Conservation (phyloP, 2,113 vertebrate genomes). For the Polypterus senegalus region DNA sequence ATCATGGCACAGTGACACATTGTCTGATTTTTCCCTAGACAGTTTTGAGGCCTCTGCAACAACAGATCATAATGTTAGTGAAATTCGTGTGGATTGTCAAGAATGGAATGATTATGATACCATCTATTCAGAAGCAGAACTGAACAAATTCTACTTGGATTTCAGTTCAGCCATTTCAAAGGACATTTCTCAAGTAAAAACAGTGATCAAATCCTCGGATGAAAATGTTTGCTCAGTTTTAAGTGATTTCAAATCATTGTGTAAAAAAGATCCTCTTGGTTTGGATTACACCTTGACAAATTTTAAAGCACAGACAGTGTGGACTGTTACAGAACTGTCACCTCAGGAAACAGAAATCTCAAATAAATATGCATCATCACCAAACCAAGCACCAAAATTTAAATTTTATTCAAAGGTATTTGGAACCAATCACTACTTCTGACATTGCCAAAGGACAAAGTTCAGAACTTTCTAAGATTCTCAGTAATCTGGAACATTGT, state of each 20-base stretch:
- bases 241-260: constrained; percentile 13
- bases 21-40: constrained; percentile 48
- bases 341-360: too few species aligned
- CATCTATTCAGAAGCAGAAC: constrained; percentile 37
- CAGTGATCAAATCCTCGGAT: background rate
- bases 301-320: constrained; percentile 6
- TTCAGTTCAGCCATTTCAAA: background rate
- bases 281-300: background rate
- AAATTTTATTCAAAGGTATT: too few species aligned
- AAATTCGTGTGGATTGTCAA: constrained; percentile 14
- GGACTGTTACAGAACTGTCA: background rate
- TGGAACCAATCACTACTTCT: too few species aligned
- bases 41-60: constrained; percentile 48
- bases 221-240: constrained; percentile 7
- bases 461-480: too few species aligned
- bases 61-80: constrained; percentile 33
- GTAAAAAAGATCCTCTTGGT: background rate
- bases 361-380: too few species aligned
- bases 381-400: too few species aligned
- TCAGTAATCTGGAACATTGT: too few species aligned
- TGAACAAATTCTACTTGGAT: constrained; percentile 27
- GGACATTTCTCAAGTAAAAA: background rate
- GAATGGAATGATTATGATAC: constrained; percentile 12
- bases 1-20: constrained; percentile 53
- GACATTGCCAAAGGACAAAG: too few species aligned